These are phyloP conservation scores for Sebastes wilsoni DNA, from an alignment of 2,797 vertebrate genomes.

Conservation along the genomic window DNA sequence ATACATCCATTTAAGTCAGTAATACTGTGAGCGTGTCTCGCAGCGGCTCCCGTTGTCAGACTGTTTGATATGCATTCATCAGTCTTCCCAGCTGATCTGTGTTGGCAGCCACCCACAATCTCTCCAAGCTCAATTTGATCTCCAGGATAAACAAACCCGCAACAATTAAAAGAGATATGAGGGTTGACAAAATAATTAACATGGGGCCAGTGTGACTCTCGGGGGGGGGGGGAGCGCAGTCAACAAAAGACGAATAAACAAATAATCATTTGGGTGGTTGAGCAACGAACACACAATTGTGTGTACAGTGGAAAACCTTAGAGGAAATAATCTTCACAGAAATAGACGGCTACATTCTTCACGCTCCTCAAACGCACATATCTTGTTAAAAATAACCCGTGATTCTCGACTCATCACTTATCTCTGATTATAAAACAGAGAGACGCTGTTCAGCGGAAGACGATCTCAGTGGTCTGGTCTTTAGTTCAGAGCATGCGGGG, in stretches of 20 bases:
- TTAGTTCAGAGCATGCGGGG: conserved; percentile 15
- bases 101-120: conserved; percentile 67
- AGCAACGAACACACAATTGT: conserved; percentile 66
- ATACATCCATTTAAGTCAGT: conserved; percentile 47
- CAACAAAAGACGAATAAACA: conserved; percentile 72
- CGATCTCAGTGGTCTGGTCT: conserved; percentile 32
- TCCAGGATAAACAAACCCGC: conserved; percentile 74
- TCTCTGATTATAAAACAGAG: conserved; percentile 38
- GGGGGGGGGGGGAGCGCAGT: conserved; percentile 38
- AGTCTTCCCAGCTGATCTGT: conserved; percentile 61
- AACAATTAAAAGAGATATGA: conserved; percentile 81
- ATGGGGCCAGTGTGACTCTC: conserved; percentile 64
- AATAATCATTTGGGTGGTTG: conserved; percentile 72
- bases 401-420: conserved; percentile 20
- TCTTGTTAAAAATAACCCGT: conserved; percentile 36
- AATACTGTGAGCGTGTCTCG: conserved; percentile 17
- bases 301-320: conserved; percentile 32
- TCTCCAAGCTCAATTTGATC: conserved; percentile 76
- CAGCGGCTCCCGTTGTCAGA: conserved; percentile 33
- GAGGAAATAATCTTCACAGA: conserved; percentile 42
- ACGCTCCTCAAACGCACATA: conserved; percentile 16
- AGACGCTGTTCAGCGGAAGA: conserved; percentile 4
- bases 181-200: conserved; percentile 81
- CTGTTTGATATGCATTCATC: conserved; percentile 67
- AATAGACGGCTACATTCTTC: conserved; percentile 13